Evolutionary conservation across 2,888 invertebrate genomes (phyloP).

Genomic region (Platycheirus rosarum): DNA sequence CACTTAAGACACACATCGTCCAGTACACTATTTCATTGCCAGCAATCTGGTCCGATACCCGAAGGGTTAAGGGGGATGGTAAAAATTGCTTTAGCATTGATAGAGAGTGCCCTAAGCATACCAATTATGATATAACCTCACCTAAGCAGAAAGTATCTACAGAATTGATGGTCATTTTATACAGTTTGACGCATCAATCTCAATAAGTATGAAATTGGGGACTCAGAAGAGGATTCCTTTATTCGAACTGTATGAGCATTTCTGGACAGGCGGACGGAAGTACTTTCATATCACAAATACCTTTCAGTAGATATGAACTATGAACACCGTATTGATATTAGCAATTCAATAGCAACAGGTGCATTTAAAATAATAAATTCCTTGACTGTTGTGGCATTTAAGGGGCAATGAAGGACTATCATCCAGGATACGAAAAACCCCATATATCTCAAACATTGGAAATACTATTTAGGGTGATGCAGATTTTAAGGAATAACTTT

Average conservation of each 20-base stretch:
- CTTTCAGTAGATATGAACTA: background rate
- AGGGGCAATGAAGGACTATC: background rate
- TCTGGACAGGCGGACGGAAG: constrained; percentile 1
- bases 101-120: constrained; percentile 66
- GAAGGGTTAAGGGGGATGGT: background rate
- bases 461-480: constrained; percentile 12
- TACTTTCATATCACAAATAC: constrained; percentile 17
- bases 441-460: background rate
- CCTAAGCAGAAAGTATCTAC: constrained; percentile 56
- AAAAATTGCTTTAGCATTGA: constrained; percentile 64
- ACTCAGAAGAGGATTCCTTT: background rate
- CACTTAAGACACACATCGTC: too few relatives aligned
- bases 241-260: background rate
- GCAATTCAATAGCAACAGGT: constrained; percentile 62
- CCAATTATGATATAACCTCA: constrained; percentile 70
- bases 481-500: background rate
- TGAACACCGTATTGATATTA: constrained; percentile 18
- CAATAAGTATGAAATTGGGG: constrained; percentile 29
- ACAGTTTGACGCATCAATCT: constrained; percentile 67
- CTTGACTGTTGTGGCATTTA: background rate
- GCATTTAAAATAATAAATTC: constrained; percentile 35
- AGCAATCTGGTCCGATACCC: too few relatives aligned
- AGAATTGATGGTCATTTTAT: constrained; percentile 61
- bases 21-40: too few relatives aligned
- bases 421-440: background rate